Conservation (phyloP, 2,888 invertebrate species). For the Calephelis perditalis region DNA sequence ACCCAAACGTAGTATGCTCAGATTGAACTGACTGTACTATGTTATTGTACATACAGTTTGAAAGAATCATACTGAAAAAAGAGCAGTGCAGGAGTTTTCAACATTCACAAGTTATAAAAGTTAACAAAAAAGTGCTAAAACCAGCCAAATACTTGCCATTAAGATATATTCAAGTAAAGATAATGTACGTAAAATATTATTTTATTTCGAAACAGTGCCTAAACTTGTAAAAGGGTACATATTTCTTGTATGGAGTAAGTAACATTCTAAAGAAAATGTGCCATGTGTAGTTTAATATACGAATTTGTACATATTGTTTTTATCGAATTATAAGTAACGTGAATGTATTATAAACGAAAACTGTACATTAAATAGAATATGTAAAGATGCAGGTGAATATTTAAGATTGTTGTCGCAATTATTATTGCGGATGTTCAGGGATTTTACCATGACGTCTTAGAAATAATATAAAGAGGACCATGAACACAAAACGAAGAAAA, state of each 20-base stretch:
- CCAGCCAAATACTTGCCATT: too few relatives aligned
- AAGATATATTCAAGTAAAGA: neutral
- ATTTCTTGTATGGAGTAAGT: conserved; percentile 53
- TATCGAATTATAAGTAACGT: conserved; percentile 42
- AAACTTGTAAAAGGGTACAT: conserved; percentile 46
- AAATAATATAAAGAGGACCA: too few relatives aligned
- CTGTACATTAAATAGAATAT: conserved; percentile 5
- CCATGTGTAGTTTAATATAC: conserved; percentile 51
- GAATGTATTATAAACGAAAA: conserved; percentile 37
- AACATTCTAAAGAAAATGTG: conserved; percentile 66
- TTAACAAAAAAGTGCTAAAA: too few relatives aligned
- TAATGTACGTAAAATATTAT: conserved; percentile 9
- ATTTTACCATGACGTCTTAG: too few relatives aligned
- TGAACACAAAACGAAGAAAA: too few relatives aligned
- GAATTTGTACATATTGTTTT: conserved; percentile 63
- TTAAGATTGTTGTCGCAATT: conserved; percentile 55
- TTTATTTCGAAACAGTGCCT: conserved; percentile 13
- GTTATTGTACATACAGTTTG: too few relatives aligned
- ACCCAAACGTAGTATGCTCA: too few relatives aligned
- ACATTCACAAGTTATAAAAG: too few relatives aligned
- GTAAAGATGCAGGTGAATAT: conserved; percentile 64
- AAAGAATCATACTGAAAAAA: too few relatives aligned
- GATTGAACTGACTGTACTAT: too few relatives aligned
- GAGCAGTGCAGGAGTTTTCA: too few relatives aligned
- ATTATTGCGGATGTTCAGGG: conserved; percentile 49